Base-by-base conservation (phyloP, 2,888 invertebrate species). In the Oconnorella tubifera region DNA sequence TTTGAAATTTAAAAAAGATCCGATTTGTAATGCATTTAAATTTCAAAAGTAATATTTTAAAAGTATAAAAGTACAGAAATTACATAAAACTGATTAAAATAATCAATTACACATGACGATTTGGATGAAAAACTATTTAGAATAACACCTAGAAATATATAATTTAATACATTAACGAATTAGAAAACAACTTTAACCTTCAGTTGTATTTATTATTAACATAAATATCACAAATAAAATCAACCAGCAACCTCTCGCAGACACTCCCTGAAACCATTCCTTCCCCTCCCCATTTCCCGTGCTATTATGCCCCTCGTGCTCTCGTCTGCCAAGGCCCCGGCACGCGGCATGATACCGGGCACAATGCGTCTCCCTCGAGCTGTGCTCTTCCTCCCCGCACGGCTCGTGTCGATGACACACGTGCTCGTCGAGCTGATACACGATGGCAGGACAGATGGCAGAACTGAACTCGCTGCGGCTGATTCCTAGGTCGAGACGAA, bases 381-480 rank as follows among this genome's bases (percentile, higher is more conserved):
- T 27, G 58, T 31, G 29, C 1, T 14, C 33, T 4, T 3, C 1
- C 1, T 31, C 23, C 10, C 14, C 32, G 31, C 58, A 58, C 19
- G 33, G 19, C 33, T 4, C 2, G 23, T 58, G 33, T 25, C 3
- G 19, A 29, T 40, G 56, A 65, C 77, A 78, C 1, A 65, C 59
- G 4, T 71, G 68, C 4, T 66, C 33, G 49, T 80, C 78, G 25
- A 82, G 67, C 66, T 79, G 75, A 59, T 77, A 77, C n/a, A 82
- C 68, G 19, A 82, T 73, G 2, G 77, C 78, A 10, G 82, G 82
- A 68, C 80, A 82, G 31, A 82, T 62, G 53, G 74, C 69, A 57
- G 72, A 66, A 65, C 80, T 80, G 57, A 75, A 68, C 0, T 72
- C 70, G 2, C 70, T 65, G 23, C 25, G 32, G 14, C 55, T 48